Evolutionary conservation across 92 coral and sea anemone species (phyloP).

Genomic region (Diadumene lineata): DNA sequence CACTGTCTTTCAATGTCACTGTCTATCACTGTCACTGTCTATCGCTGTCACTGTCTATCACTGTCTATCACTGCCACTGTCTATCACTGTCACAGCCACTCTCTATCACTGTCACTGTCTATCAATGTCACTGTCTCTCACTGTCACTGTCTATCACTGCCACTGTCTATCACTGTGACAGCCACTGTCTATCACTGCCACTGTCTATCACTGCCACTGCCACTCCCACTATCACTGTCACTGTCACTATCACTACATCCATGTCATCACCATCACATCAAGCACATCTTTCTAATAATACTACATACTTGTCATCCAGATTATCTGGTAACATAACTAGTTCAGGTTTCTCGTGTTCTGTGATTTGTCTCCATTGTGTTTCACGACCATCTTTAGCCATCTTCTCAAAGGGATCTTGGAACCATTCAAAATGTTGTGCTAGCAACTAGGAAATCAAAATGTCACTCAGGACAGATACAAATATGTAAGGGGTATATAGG

Average conservation of each 20-base stretch:
- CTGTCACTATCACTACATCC: neutral
- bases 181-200: neutral
- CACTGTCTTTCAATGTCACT: too few relatives aligned
- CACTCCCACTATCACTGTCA: neutral
- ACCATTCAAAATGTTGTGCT: slow-evolving; percentile 95
- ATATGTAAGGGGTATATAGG: too few relatives aligned
- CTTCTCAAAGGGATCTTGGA: slow-evolving; percentile 97
- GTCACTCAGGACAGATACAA: neutral
- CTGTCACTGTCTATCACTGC: neutral
- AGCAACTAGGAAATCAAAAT: slow-evolving; percentile 52
- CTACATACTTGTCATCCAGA: slow-evolving; percentile 93
- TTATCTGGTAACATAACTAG: slow-evolving; percentile 93
- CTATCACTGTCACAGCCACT: neutral
- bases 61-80: neutral
- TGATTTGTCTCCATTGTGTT: slow-evolving; percentile 97
- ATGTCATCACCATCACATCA: neutral
- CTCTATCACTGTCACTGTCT: neutral
- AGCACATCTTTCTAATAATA: too few relatives aligned
- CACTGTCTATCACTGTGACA: neutral
- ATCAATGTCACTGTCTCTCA: neutral
- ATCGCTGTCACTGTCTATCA: neutral
- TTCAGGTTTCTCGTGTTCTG: slow-evolving; percentile 97
- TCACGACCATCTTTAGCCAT: slow-evolving; percentile 98
- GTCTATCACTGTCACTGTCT: neutral
- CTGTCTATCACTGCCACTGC: neutral